These are phyloP conservation scores for Oostethus manadensis DNA, from an alignment of 2,113 vertebrate genomes.

Conservation along the genomic window DNA sequence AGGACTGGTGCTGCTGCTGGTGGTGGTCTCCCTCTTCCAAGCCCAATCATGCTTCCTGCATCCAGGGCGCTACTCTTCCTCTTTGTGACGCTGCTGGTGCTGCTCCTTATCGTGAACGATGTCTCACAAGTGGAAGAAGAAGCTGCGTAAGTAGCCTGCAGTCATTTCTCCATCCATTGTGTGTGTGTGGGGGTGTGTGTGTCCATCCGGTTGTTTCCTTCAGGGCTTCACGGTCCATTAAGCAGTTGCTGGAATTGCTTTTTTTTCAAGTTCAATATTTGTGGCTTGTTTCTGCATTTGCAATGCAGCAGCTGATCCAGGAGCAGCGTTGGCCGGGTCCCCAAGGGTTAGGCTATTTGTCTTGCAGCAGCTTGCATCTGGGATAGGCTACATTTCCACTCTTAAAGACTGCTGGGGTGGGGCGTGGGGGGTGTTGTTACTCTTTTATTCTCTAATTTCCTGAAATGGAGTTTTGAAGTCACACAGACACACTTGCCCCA, in stretches of 20 bases:
- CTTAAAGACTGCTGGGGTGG: slow-evolving; percentile 24
- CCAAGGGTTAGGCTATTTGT: slow-evolving; percentile 54
- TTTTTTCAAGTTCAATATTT: slow-evolving; percentile 18
- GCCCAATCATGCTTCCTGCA: slow-evolving; percentile 76
- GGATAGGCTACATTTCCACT: slow-evolving; percentile 45
- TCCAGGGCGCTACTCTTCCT: slow-evolving; percentile 83
- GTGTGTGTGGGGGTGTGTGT: slow-evolving; percentile 15
- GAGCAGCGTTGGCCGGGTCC: slow-evolving; percentile 48
- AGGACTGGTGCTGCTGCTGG: neutral
- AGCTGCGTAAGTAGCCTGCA: slow-evolving; percentile 74
- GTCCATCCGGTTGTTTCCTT: neutral
- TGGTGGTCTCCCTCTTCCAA: neutral
- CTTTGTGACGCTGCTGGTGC: slow-evolving; percentile 78
- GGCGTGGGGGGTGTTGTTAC: slow-evolving; percentile 15
- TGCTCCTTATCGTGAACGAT: slow-evolving; percentile 83
- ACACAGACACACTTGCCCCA: slow-evolving; percentile 8
- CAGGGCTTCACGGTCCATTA: neutral
- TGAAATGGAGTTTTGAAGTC: slow-evolving; percentile 37
- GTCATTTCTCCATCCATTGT: slow-evolving; percentile 1
- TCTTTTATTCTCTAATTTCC: slow-evolving; percentile 20
- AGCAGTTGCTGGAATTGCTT: too few relatives aligned
- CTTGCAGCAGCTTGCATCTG: slow-evolving; percentile 56
- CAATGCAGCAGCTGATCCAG: slow-evolving; percentile 52
- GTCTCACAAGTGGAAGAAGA: slow-evolving; percentile 86
- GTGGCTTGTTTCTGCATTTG: slow-evolving; percentile 28